These are phyloP conservation scores for Patella caerulea DNA, from an alignment of 2,888 invertebrate species.

Conservation along the genomic window DNA sequence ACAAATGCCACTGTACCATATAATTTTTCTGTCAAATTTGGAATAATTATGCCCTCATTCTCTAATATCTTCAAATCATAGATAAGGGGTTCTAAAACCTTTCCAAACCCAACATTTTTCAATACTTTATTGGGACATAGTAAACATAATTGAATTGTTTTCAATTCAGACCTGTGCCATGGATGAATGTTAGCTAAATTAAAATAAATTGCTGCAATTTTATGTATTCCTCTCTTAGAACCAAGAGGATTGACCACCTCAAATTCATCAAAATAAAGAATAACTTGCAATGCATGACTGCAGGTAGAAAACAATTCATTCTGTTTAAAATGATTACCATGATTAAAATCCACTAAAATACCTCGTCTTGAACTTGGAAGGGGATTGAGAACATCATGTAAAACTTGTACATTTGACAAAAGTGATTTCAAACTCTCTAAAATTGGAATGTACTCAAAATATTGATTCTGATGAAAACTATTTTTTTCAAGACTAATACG, in stretches of 20 bases:
- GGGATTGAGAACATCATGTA: neutral
- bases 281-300: conserved; percentile 5
- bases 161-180: conserved; percentile 7
- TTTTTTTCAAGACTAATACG: conserved; percentile 7
- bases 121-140: neutral
- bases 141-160: conserved; percentile 7
- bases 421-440: conserved; percentile 11
- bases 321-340: conserved; percentile 8
- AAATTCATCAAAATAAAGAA: neutral
- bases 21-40: conserved; percentile 6
- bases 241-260: neutral
- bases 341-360: conserved; percentile 7
- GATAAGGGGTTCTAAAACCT: conserved; percentile 6
- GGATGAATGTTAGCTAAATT: conserved; percentile 3
- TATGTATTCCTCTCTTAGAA: conserved; percentile 13
- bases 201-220: conserved; percentile 8
- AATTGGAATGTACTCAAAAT: conserved; percentile 8
- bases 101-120: conserved; percentile 4
- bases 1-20: conserved; percentile 8
- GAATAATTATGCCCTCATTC: conserved; percentile 3
- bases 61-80: conserved; percentile 8
- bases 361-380: neutral
- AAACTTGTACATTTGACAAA: conserved; percentile 7
- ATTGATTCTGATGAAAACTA: neutral
- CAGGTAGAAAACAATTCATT: conserved; percentile 1